These are phyloP conservation scores for Galagoides demidoff DNA, from an alignment of 2,797 vertebrate genomes.

Conservation along the genomic window DNA sequence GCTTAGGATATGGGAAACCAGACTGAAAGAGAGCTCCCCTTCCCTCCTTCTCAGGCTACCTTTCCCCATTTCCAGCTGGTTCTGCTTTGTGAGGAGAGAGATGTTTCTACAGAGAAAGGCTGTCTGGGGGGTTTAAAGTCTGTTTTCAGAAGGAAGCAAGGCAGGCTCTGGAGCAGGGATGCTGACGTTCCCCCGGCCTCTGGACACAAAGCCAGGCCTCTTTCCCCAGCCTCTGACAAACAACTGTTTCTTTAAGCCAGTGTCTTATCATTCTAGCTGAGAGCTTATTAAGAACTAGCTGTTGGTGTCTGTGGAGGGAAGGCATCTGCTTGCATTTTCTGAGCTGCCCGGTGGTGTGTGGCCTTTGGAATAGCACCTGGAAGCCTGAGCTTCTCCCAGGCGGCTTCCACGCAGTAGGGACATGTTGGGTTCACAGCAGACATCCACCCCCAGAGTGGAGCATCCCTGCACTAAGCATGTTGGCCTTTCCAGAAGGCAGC, in stretches of 20 bases:
- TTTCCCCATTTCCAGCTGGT: background rate
- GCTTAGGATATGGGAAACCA: background rate
- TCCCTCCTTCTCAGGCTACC: too few relatives aligned
- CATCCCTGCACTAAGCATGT: background rate
- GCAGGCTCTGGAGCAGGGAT: background rate
- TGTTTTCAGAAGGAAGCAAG: slow-evolving; percentile 15
- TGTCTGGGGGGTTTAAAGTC: background rate
- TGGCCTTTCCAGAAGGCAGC: background rate
- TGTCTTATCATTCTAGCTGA: background rate
- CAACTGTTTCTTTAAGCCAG: background rate
- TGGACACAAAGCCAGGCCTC: background rate
- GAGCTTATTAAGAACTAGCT: background rate
- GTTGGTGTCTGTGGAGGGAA: background rate
- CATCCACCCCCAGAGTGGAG: too few relatives aligned
- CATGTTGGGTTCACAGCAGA: background rate
- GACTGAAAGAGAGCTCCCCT: background rate
- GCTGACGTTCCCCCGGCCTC: background rate
- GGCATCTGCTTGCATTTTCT: background rate
- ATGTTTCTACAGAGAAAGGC: background rate
- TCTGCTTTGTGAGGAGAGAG: background rate
- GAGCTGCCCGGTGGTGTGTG: background rate
- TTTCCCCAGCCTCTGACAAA: background rate
- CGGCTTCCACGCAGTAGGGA: background rate
- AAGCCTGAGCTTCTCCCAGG: background rate
- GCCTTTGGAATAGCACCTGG: background rate